phyloP scores from a whole-genome alignment of 2,113 vertebrate species.

The Lutjanus erythropterus region DNA sequence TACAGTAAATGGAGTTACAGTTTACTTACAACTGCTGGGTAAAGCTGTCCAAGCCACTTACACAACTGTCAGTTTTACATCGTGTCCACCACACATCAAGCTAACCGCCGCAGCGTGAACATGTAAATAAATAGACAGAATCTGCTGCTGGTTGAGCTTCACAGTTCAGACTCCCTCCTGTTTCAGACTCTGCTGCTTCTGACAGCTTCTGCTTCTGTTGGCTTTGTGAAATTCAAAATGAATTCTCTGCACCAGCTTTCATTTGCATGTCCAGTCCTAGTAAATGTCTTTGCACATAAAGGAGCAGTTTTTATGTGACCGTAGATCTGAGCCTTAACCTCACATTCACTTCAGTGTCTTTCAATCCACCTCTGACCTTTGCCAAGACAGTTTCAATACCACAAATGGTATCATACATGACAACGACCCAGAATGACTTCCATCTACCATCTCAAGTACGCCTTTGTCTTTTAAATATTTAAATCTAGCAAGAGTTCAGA shows the following conservation, averaged over 20 bases:
- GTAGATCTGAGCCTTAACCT: constrained; percentile 65
- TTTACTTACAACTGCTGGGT: no score
- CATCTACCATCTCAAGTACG: constrained; percentile 8
- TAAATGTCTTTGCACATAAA: constrained; percentile 21
- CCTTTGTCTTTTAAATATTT: constrained; percentile 23
- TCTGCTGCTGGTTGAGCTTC: constrained; percentile 29
- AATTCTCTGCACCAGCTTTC: constrained; percentile 34
- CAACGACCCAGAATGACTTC: constrained; percentile 27
- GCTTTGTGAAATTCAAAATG: constrained; percentile 29
- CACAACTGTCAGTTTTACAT: not conserved
- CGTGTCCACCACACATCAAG: constrained; percentile 17
- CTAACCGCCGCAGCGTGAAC: not conserved
- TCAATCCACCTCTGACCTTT: constrained; percentile 65
- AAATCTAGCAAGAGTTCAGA: constrained; percentile 25
- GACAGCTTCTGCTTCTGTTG: constrained; percentile 23
- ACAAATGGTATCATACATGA: constrained; percentile 19
- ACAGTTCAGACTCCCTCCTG: not conserved
- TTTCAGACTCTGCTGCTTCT: constrained; percentile 26
- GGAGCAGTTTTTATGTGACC: constrained; percentile 24
- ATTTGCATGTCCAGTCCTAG: constrained; percentile 28
- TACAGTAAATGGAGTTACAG: no score
- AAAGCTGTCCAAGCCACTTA: constrained; percentile 1
- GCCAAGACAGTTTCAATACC: constrained; percentile 49
- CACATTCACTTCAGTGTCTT: constrained; percentile 67
- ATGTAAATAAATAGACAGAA: constrained; percentile 29